Evolutionary conservation across 2,888 invertebrate genomes (phyloP).

Genomic region (Rhogogaster chlorosoma): DNA sequence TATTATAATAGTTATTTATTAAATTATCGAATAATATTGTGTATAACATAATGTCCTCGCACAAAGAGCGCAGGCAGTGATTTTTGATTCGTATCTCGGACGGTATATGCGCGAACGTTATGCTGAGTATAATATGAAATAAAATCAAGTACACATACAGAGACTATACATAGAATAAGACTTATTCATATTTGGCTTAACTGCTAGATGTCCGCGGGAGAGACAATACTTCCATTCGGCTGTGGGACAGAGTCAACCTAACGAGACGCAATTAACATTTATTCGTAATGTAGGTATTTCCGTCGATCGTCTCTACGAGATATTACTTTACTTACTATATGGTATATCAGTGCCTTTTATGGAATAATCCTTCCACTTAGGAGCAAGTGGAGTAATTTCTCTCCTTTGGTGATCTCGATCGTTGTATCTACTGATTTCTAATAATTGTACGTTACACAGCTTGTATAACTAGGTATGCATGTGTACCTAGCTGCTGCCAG

Average conservation of each 20-base stretch:
- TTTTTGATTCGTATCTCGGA: neutral
- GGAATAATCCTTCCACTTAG: neutral
- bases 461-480: neutral
- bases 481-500: neutral
- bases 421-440: neutral
- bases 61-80: slow-evolving; percentile 6
- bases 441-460: neutral
- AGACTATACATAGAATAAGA: neutral
- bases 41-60: slow-evolving; percentile 10
- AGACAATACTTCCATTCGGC: neutral
- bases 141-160: neutral
- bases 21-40: slow-evolving; percentile 16
- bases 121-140: neutral
- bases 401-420: neutral
- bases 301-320: neutral
- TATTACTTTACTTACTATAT: neutral
- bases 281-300: neutral
- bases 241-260: neutral
- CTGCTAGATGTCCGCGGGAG: neutral
- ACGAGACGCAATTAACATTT: neutral
- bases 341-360: slow-evolving; percentile 29
- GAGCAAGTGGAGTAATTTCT: neutral
- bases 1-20: slow-evolving; percentile 40
- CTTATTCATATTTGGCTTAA: neutral
- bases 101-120: neutral